These are phyloP conservation scores for Cydia fagiglandana DNA, from an alignment of 1,140 invertebrate genomes.

Conservation along the genomic window DNA sequence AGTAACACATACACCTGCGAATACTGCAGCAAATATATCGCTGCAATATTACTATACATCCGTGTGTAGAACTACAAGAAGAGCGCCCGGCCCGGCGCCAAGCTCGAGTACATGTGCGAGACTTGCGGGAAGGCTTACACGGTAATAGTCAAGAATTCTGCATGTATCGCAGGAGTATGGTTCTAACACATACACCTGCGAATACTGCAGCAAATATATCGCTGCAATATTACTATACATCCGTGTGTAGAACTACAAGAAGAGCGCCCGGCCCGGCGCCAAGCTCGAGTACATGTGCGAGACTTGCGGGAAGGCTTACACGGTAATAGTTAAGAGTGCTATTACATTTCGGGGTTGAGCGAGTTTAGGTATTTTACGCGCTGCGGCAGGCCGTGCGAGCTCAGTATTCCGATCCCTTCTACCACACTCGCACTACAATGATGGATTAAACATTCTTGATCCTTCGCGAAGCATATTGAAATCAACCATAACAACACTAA, in stretches of 20 bases:
- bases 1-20: not conserved
- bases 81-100: not conserved
- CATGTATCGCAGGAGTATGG: no score
- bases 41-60: no score
- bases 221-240: no score
- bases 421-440: no score
- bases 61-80: slow-evolving; percentile 11
- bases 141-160: not conserved
- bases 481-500: no score
- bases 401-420: no score
- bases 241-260: not conserved
- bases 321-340: not conserved
- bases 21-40: slow-evolving; percentile 1
- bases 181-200: not conserved
- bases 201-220: not conserved
- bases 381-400: no score
- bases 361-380: no score
- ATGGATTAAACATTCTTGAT: no score
- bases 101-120: slow-evolving; percentile 18
- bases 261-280: not conserved
- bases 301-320: slow-evolving; percentile 19
- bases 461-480: no score
- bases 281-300: slow-evolving; percentile 19
- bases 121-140: slow-evolving; percentile 19
- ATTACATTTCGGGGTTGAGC: no score